phyloP scores from a whole-genome alignment of 2,888 invertebrate species.

The Volucella inanis region DNA sequence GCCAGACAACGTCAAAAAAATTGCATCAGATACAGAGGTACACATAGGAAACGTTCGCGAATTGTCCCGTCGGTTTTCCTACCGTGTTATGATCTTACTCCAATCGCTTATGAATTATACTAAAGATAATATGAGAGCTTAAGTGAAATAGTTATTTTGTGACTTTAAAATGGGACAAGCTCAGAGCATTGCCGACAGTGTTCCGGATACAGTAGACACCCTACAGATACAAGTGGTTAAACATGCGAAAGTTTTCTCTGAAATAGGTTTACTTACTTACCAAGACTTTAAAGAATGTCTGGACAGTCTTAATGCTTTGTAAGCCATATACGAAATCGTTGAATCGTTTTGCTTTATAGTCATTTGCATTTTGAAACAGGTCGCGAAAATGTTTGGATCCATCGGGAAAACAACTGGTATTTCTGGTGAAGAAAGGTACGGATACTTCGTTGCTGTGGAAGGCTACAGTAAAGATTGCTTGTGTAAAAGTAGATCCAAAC shows the following conservation, averaged over 20 bases:
- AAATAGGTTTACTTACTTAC: conserved; percentile 84
- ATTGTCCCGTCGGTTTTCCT: too few species aligned
- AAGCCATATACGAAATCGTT: conserved; percentile 78
- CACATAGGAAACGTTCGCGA: too few species aligned
- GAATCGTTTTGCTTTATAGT: not conserved
- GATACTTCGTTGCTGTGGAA: conserved; percentile 88
- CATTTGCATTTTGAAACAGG: conserved; percentile 79
- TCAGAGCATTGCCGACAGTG: conserved; percentile 77
- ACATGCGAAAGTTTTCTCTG: conserved; percentile 82
- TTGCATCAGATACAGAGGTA: too few species aligned
- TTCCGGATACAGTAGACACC: conserved; percentile 78
- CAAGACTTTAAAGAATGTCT: conserved; percentile 86
- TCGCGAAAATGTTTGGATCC: conserved; percentile 86
- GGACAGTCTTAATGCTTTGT: conserved; percentile 86
- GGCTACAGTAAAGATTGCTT: conserved; percentile 87
- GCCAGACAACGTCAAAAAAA: too few species aligned
- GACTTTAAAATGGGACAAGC: conserved; percentile 77
- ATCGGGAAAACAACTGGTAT: conserved; percentile 86
- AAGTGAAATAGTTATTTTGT: too few species aligned
- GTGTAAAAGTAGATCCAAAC: conserved; percentile 85
- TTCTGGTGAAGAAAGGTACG: conserved; percentile 87
- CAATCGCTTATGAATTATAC: too few species aligned
- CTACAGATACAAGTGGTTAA: conserved; percentile 79
- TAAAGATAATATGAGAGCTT: too few species aligned
- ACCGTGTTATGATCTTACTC: too few species aligned